Conservation (phyloP, 2,797 vertebrate species). For the Gouania willdenowi region DNA sequence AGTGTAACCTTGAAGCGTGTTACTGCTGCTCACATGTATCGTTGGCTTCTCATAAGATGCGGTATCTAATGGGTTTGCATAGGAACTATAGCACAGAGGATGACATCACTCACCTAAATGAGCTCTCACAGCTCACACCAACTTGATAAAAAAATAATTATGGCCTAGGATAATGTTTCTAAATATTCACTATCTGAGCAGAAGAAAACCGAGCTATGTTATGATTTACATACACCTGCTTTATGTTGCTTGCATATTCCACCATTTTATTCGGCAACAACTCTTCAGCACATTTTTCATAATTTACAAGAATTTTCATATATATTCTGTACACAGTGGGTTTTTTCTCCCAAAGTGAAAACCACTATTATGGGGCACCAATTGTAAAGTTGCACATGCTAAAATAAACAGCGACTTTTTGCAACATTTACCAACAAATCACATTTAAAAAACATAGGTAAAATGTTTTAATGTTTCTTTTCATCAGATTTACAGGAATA, state of each 20-base stretch:
- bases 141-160: constrained; percentile 28
- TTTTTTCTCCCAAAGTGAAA: constrained; percentile 12
- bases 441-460: too few relatives aligned
- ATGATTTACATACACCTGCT: too few relatives aligned
- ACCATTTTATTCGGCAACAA: constrained; percentile 48
- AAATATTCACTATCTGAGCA: background rate
- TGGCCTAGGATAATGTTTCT: constrained; percentile 1
- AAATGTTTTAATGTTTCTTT: too few relatives aligned
- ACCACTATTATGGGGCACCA: too few relatives aligned
- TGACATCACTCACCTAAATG: constrained; percentile 22
- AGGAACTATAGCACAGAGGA: constrained; percentile 9
- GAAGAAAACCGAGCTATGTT: background rate
- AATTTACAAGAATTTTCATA: constrained; percentile 36
- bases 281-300: constrained; percentile 47
- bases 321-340: constrained; percentile 7
- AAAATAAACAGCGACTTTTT: constrained; percentile 33
- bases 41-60: constrained; percentile 27
- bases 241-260: constrained; percentile 5
- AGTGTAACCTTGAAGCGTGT: constrained; percentile 61
- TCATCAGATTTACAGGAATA: too few relatives aligned
- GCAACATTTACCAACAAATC: constrained; percentile 40
- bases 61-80: constrained; percentile 45
- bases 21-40: constrained; percentile 45
- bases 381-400: constrained; percentile 3
- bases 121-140: constrained; percentile 17